Percentiles rank a stretch among this genome's conserved stretches.
These are phyloP conservation scores for Lathronympha strigana DNA, from an alignment of 2,888 invertebrate species.

Conservation along the genomic window DNA sequence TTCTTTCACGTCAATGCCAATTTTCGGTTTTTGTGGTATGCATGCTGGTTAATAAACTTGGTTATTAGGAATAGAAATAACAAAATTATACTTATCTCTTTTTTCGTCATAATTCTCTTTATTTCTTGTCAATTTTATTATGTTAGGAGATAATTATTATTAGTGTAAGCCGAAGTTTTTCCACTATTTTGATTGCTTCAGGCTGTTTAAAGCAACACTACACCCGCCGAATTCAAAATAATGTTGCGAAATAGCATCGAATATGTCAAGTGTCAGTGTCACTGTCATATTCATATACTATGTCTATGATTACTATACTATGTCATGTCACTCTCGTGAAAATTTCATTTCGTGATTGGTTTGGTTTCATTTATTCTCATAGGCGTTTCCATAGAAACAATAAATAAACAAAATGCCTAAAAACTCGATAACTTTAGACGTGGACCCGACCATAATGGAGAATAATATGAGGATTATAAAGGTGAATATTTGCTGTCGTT, in stretches of 20 bases:
- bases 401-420: slow-evolving; percentile 65
- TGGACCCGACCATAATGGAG: slow-evolving; percentile 85
- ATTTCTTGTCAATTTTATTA: no score
- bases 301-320: no score
- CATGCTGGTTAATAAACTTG: no score
- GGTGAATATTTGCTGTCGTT: slow-evolving; percentile 53
- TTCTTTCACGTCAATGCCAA: no score
- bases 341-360: neutral
- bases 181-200: neutral
- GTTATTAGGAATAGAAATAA: no score
- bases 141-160: no score
- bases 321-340: no score
- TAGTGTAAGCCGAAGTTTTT: no score
- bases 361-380: neutral
- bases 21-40: no score
- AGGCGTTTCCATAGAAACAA: slow-evolving; percentile 53
- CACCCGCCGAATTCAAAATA: neutral
- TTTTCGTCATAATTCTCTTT: no score
- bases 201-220: slow-evolving; percentile 8
- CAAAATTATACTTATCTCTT: no score
- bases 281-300: neutral
- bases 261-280: neutral
- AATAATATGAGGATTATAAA: slow-evolving; percentile 80
- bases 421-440: slow-evolving; percentile 83
- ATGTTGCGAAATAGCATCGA: no score